These are phyloP conservation scores for Rhagonycha fulva DNA, from an alignment of 2,888 invertebrate genomes.

Conservation along the genomic window DNA sequence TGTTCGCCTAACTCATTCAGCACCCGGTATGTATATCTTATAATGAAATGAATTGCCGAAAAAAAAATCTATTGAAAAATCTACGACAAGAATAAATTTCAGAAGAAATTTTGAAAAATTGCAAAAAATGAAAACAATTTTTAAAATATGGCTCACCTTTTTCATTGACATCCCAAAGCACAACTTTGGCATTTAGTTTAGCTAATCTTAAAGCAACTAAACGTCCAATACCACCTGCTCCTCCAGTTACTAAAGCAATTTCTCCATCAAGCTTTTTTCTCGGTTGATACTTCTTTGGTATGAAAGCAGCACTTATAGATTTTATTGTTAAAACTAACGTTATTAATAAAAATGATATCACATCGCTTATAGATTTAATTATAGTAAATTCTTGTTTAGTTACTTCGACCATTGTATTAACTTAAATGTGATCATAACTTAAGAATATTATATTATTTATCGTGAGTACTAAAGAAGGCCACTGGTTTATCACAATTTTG, in stretches of 20 bases:
- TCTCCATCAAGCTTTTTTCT: slow-evolving; percentile 76
- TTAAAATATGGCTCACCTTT: slow-evolving; percentile 62
- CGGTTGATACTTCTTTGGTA: slow-evolving; percentile 64
- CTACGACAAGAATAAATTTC: too few relatives aligned
- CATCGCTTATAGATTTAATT: slow-evolving; percentile 61
- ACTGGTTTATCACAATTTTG: neutral
- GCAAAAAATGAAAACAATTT: too few relatives aligned
- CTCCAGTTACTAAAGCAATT: slow-evolving; percentile 86
- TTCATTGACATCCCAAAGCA: slow-evolving; percentile 90
- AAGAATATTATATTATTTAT: neutral
- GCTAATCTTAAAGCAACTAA: slow-evolving; percentile 76
- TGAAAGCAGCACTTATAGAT: slow-evolving; percentile 52
- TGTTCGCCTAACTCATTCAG: too few relatives aligned
- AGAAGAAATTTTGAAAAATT: too few relatives aligned
- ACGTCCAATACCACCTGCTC: slow-evolving; percentile 84
- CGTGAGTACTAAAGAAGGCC: neutral
- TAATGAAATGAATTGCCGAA: too few relatives aligned
- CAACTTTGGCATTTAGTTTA: slow-evolving; percentile 75
- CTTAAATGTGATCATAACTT: neutral
- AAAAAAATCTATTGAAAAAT: too few relatives aligned
- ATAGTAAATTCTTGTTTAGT: slow-evolving; percentile 53
- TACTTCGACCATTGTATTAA: slow-evolving; percentile 24
- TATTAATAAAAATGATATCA: slow-evolving; percentile 51
- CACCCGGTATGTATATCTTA: too few relatives aligned
- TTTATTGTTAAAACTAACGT: slow-evolving; percentile 58